Evolutionary conservation across 2,888 invertebrate species (phyloP).

Genomic region (Troides helena): DNA sequence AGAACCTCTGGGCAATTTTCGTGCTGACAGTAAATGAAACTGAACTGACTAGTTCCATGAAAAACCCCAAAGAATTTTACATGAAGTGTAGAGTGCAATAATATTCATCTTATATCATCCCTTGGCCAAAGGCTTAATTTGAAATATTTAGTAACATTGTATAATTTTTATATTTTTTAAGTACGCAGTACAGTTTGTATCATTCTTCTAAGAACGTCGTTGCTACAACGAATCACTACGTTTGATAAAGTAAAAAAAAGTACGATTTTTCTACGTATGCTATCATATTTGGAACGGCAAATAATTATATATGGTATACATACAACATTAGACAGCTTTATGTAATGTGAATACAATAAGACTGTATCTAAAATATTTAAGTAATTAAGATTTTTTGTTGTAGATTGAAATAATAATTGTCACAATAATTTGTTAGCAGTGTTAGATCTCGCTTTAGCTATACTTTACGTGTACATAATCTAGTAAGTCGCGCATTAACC

Average conservation of each 20-base stretch:
- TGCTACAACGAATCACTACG: slow-evolving; percentile 38
- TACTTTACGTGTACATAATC: slow-evolving; percentile 41
- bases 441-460: slow-evolving; percentile 74
- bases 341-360: slow-evolving; percentile 61
- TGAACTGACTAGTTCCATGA: slow-evolving; percentile 44
- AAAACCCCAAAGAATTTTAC: slow-evolving; percentile 54
- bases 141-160: slow-evolving; percentile 31
- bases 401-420: slow-evolving; percentile 52
- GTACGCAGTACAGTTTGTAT: slow-evolving; percentile 45
- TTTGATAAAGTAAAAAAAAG: slow-evolving; percentile 18
- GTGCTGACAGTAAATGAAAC: slow-evolving; percentile 66
- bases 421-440: slow-evolving; percentile 58
- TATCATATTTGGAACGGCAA: slow-evolving; percentile 17
- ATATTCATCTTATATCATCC: slow-evolving; percentile 51
- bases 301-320: slow-evolving; percentile 6
- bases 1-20: slow-evolving; percentile 75
- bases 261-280: slow-evolving; percentile 2
- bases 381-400: slow-evolving; percentile 46
- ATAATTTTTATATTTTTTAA: slow-evolving; percentile 36
- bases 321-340: slow-evolving; percentile 40
- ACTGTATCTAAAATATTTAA: slow-evolving; percentile 56
- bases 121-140: slow-evolving; percentile 66
- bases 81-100: slow-evolving; percentile 67
- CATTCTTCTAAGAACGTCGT: slow-evolving; percentile 39
- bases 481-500: slow-evolving; percentile 41